Evolutionary conservation across 2,113 vertebrate species (phyloP), one percentile per base, ranked within the genome.

Genomic region (Ptilorrhoa leucosticta): DNA sequence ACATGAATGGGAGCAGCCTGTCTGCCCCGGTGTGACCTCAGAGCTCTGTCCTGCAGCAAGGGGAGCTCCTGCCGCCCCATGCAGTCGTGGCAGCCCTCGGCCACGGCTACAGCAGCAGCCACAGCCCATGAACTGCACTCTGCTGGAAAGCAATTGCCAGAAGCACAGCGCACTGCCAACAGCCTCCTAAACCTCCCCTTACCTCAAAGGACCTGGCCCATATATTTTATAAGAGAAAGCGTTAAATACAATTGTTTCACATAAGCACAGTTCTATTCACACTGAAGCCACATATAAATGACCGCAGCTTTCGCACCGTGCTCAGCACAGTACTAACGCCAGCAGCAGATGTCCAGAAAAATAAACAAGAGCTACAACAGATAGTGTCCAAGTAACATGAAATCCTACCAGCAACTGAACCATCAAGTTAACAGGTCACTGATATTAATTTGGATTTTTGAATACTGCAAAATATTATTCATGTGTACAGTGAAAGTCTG

Each of bases 401-500:
- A 97, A 93, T 28, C 47, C 51, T 68, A 78, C 78, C 47, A 69
- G 37, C 13, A 79, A 65, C 28, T 44, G 53, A 78, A 86, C 30
- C 69, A 37, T 69, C 47, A 58, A 66, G 91, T 90, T 71, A 94
- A 57, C 31, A 65, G 80, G 79, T 73, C 69, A 35, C n/a, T 58
- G 77, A 92, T 82, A 93, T 76, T 94, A 94, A 95, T 64, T 77
- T 71, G 65, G 56, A 95, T 63, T 26, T 72, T 64, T 89, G 77
- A 69, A 79, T 86, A 77, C 23, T 72, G 78, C 48, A 28, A 87
- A 89, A 94, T 48, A 40, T 80, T 93, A 77, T 80, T 71, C 28
- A 92, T 42, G 90, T 61, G 42, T 92, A 78, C 23, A 90, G 90
- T 81, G 87, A 80, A 94, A 97, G 27, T 70, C 81, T 90, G n/a